Base-by-base conservation (phyloP, 2,113 vertebrate genomes). In the Myanophis thanlyinensis region DNA sequence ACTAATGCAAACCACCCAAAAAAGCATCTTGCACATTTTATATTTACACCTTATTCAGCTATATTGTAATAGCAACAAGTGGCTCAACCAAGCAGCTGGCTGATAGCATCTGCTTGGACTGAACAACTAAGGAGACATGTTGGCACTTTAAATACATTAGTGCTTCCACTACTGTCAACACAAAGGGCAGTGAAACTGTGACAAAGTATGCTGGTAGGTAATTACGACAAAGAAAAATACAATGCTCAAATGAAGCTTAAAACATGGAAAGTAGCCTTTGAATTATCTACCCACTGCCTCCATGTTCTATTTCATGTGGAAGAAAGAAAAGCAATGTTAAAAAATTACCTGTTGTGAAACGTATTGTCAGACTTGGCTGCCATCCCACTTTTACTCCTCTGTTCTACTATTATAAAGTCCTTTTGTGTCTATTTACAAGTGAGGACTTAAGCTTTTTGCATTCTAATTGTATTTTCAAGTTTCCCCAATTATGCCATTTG, bases 401-500 rank as follows among this genome's bases (percentile, higher is more conserved):
- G 73, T 46, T 51, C 13, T 73, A 46, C 48, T 73, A 52, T 49
- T 48, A 67, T 87, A 49, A 54, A 89, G 80, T 62, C 35, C 48
- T 92, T 92, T 80, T 51, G 73, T 90, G 53, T 59, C 89, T 86
- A 62, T 93, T 90, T 90, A 89, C 59, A 47, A 86, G n/a, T 84
- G 85, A 47, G 13, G 44, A 90, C 88, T 44, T 85, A 53, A 86
- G 88, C 92, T 86, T 93, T 86, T 93, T 85, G 59, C 80, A 90
- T 93, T 90, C 86, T 93, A 90, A 93, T 93, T 93, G 88, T 93
- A 54, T 93, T 93, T 93, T 89, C 88, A 62, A 54, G 46, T 51
- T 86, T 46, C 93, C 92, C 89, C 91, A 90, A 90, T 84, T 90
- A 86, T 84, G 80, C 88, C 88, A 93, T 90, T 94, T 89, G 88